Evolutionary conservation across 2,113 vertebrate species (phyloP), one percentile per base, ranked within the genome.

Genomic region (Kryptolebias marmoratus): DNA sequence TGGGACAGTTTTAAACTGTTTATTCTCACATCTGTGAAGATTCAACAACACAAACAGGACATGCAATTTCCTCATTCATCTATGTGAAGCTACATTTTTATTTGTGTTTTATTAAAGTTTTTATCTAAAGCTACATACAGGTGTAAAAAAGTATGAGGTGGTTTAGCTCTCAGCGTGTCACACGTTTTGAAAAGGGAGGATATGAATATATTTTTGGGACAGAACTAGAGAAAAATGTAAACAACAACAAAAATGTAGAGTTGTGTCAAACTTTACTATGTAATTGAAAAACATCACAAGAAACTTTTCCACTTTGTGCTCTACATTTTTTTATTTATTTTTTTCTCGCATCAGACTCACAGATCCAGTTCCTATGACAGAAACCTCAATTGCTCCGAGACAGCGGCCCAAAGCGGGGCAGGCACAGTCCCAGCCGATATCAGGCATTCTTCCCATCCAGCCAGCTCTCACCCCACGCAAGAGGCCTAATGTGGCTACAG

Each of bases 391-490:
- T 80, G 96, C 96, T 1, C 98, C 98, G 47, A 95, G 98, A 54
- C 97, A 99, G 89, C 94, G 98, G 64, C 98, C 98, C 56, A 99
- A 99, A 86, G 96, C 97, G 55, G 97, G 96, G 28, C 97, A 98
- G 90, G 92, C 96, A 16, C 98, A 98, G 75, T 93, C 96, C 4
- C 98, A 98, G 75, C 93, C 96, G 1, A 97, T 96, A 81, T 93
- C 96, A 59, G 96, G 97, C 58, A 99, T 98, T 68, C 91, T 99
- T 71, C 96, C 98, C 58, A 98, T 99, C 72, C 98, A 99, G 82
- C 95, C 97, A 49, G 95, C 96, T 53, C 92, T 98, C 75, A 99
- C 97, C 0, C 97, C 98, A 11, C 94, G 97, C 36, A 99, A 99
- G 91, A 96, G 96, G 83, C 94, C 96, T 74, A 95, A 81, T 0